These are phyloP conservation scores for Nycticryphes semicollaris DNA, from an alignment of 2,113 vertebrate species.

Conservation along the genomic window DNA sequence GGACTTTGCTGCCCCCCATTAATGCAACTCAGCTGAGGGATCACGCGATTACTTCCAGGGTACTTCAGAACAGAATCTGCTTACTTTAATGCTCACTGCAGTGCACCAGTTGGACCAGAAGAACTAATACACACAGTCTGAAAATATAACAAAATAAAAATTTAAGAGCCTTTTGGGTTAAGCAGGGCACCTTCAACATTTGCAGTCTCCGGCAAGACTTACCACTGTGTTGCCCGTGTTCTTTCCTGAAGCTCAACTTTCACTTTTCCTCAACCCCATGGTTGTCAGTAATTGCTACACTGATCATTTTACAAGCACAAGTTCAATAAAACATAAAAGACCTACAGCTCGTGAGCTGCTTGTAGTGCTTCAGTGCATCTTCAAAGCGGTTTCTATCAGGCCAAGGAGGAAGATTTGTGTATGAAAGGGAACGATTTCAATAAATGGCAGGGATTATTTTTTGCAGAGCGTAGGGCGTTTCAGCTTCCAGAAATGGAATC, in stretches of 20 bases:
- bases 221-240: neutral
- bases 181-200: neutral
- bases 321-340: neutral
- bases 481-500: neutral
- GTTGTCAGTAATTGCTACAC: neutral
- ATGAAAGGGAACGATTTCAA: neutral
- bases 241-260: neutral
- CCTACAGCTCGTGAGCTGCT: neutral
- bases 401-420: neutral
- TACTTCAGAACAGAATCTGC: neutral
- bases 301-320: neutral
- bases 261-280: neutral
- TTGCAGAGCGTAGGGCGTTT: fast-evolving
- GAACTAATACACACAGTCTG: neutral
- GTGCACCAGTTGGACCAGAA: fast-evolving
- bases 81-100: neutral
- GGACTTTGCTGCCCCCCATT: neutral
- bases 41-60: neutral
- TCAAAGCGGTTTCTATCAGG: neutral
- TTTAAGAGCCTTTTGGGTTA: neutral
- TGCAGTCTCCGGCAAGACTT: fast-evolving
- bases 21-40: conserved; percentile 44
- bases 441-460: neutral
- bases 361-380: neutral
- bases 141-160: neutral